Evolutionary conservation across 2,113 vertebrate genomes (phyloP).

Genomic region (Sphaerodactylus townsendi): DNA sequence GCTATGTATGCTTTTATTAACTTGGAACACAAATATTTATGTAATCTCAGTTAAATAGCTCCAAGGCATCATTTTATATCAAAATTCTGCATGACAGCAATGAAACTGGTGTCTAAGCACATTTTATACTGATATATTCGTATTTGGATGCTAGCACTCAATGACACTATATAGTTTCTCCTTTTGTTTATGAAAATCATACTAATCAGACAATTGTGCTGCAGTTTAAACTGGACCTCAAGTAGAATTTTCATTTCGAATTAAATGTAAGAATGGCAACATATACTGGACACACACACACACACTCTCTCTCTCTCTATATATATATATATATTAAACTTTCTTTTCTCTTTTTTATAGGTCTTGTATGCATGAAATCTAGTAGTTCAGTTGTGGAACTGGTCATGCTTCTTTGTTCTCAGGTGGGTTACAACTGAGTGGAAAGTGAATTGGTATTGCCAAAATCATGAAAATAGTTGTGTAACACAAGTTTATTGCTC

Average conservation of each 20-base stretch:
- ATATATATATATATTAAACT: accelerated
- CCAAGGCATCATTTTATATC: slow-evolving; percentile 22
- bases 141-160: background rate
- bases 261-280: background rate
- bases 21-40: slow-evolving; percentile 81
- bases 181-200: background rate
- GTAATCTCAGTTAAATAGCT: slow-evolving; percentile 82
- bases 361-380: slow-evolving; percentile 97
- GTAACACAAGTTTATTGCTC: background rate
- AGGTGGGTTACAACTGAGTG: slow-evolving; percentile 73
- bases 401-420: slow-evolving; percentile 98
- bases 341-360: slow-evolving; percentile 73
- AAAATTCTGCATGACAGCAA: background rate
- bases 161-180: background rate
- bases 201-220: background rate
- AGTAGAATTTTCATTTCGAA: background rate
- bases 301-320: no score
- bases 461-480: slow-evolving; percentile 23
- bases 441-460: background rate
- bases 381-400: slow-evolving; percentile 98
- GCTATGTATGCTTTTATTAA: slow-evolving; percentile 80
- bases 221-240: background rate
- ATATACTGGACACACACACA: background rate
- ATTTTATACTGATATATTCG: slow-evolving; percentile 17
- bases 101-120: background rate